phyloP scores from a whole-genome alignment of 2,113 vertebrate genomes.

The Laterallus jamaicensis region DNA sequence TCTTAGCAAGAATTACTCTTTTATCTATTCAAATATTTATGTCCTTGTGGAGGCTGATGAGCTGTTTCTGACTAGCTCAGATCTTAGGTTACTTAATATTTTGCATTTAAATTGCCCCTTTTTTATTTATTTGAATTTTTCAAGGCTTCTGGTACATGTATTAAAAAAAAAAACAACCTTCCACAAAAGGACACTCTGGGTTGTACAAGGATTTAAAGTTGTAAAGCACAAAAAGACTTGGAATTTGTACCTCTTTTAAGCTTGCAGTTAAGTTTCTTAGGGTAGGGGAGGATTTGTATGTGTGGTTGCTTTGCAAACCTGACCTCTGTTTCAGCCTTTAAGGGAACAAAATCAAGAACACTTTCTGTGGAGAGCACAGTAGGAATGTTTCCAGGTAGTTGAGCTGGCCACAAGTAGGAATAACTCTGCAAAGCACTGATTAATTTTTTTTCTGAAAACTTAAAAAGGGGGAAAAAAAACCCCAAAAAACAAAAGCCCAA shows the following conservation, averaged over 20 bases:
- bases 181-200: neutral
- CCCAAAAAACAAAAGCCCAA: neutral
- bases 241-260: neutral
- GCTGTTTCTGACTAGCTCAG: neutral
- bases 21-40: slow-evolving; percentile 22
- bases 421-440: neutral
- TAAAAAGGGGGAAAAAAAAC: neutral
- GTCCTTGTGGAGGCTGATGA: slow-evolving; percentile 2
- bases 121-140: neutral
- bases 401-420: neutral
- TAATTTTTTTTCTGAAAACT: neutral
- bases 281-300: too few species aligned
- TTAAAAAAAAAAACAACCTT: neutral
- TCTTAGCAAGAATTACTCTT: neutral
- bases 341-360: neutral
- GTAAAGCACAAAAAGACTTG: neutral
- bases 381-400: neutral
- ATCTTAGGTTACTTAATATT: neutral
- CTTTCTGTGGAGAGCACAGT: neutral
- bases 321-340: neutral
- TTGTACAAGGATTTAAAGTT: neutral
- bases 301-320: neutral
- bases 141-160: neutral
- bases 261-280: neutral
- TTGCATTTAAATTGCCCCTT: neutral